Evolutionary conservation across 2,113 vertebrate genomes (phyloP), one percentile per base, ranked within the genome.

Genomic region (Bungarus multicinctus): DNA sequence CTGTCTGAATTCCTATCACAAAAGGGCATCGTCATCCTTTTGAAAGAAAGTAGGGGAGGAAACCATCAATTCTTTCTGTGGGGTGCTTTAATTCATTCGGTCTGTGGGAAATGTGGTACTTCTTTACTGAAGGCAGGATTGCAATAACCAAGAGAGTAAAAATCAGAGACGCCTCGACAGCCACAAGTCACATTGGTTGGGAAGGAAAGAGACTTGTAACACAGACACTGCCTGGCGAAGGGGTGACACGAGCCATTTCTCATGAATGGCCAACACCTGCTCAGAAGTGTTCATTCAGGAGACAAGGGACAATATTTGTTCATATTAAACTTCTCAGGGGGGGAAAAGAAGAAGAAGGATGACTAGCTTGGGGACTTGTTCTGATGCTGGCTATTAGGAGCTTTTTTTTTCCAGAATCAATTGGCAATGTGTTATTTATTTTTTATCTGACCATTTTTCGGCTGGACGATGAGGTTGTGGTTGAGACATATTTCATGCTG

Each of bases 381-480:
- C 74, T 54, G 91, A 52, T 74, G 91, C 91, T 55, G 87, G 87
- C 69, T 14, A 45, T 81, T 27, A 85, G 25, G 88, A 52, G 53
- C 20, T 50, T 50, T 55, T 57, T 54, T 27, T 52, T 52, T 12
- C 3, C 25, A 50, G 20, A 89, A 89, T 39, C 57, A 74, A 27
- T 54, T 52, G 92, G 3, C 34, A 23, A 1, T 11, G 8, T 8
- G 2, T 89, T 23, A 0, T 10, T 30, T 4, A 52, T 25, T 58
- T 74, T 85, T 93, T 93, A 93, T 89, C 92, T 93, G 74, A 30
- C 88, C 18, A 25, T 30, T 85, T 93, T 93, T 88, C n/a, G 89
- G 88, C 69, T 89, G 3, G 88, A 93, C 3, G 92, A 93, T 18
- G 88, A 85, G 20, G 53, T 50, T 92, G 88, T 43, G 74, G 34